Conservation (phyloP, 53 echinoderm and acorn worm species). For the Antedon mediterranea region DNA sequence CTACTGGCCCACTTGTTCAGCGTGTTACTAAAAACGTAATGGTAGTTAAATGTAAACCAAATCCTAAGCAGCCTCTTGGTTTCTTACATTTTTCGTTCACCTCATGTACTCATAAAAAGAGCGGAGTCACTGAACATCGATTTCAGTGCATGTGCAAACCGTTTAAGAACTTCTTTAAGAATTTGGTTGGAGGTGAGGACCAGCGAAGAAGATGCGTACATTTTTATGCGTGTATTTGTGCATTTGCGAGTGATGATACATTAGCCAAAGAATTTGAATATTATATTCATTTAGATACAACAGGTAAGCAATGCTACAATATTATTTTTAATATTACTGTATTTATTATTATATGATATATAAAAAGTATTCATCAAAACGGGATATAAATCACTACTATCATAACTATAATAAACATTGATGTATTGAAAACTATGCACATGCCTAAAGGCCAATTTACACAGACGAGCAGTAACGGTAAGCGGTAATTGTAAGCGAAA, state of each 20-base stretch:
- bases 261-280: slow-evolving; percentile 79
- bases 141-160: slow-evolving; percentile 75
- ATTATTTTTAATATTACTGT: too few relatives aligned
- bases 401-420: too few relatives aligned
- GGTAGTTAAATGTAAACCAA: slow-evolving; percentile 88
- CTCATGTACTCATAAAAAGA: slow-evolving; percentile 49
- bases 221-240: slow-evolving; percentile 96
- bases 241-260: slow-evolving; percentile 82
- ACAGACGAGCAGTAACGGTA: too few relatives aligned
- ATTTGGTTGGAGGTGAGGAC: slow-evolving; percentile 34
- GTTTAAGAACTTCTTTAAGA: slow-evolving; percentile 45
- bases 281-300: slow-evolving; percentile 61
- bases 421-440: too few relatives aligned
- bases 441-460: too few relatives aligned
- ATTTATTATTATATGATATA: not conserved
- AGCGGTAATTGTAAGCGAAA: too few relatives aligned
- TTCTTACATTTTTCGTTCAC: slow-evolving; percentile 90
- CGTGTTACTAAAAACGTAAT: slow-evolving; percentile 84
- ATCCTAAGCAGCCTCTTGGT: slow-evolving; percentile 63
- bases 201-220: slow-evolving; percentile 72
- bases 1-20: slow-evolving; percentile 87
- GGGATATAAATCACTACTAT: too few relatives aligned
- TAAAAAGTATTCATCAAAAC: not conserved
- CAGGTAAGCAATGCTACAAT: slow-evolving; percentile 13
- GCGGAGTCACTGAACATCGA: slow-evolving; percentile 28